Evolutionary conservation across 2,113 vertebrate genomes (phyloP).

Genomic region (Hyla sarda): DNA sequence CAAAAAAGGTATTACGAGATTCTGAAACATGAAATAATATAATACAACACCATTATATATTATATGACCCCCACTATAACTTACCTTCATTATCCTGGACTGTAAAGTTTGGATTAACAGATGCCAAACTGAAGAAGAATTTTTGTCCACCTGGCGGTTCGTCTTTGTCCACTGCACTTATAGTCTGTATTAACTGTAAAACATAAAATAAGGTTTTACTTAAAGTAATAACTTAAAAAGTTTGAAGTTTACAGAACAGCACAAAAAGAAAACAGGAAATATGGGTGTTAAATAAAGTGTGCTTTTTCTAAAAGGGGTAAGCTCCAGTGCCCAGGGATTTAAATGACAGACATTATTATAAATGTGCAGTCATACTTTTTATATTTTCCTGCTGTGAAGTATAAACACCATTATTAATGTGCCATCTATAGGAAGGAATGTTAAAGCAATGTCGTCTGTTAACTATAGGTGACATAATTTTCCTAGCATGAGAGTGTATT

Average conservation of each 20-base stretch:
- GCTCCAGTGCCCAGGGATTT: too few relatives aligned
- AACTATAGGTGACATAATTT: too few relatives aligned
- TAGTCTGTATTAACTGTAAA: constrained; percentile 94
- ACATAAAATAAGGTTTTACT: neutral
- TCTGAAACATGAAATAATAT: neutral
- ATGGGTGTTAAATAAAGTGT: neutral
- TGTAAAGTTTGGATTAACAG: constrained; percentile 95
- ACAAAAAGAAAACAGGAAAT: neutral
- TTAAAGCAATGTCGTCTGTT: too few relatives aligned
- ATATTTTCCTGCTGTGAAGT: too few relatives aligned
- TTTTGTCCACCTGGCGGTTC: constrained; percentile 95
- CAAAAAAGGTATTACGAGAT: too few relatives aligned
- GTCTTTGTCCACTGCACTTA: constrained; percentile 96
- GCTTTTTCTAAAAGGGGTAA: neutral
- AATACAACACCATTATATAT: neutral
- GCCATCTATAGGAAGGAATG: too few relatives aligned
- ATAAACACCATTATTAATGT: too few relatives aligned
- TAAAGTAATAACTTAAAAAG: neutral
- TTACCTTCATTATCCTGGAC: constrained; percentile 95
- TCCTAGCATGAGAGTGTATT: too few relatives aligned
- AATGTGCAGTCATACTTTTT: too few relatives aligned
- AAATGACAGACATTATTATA: too few relatives aligned
- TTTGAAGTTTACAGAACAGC: neutral
- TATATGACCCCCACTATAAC: too few relatives aligned
- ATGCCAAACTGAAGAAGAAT: constrained; percentile 95